Percentiles rank a stretch among this genome's conserved stretches.
phyloP scores from a whole-genome alignment of 2,888 invertebrate genomes.

The Drosophila percnosoma region DNA sequence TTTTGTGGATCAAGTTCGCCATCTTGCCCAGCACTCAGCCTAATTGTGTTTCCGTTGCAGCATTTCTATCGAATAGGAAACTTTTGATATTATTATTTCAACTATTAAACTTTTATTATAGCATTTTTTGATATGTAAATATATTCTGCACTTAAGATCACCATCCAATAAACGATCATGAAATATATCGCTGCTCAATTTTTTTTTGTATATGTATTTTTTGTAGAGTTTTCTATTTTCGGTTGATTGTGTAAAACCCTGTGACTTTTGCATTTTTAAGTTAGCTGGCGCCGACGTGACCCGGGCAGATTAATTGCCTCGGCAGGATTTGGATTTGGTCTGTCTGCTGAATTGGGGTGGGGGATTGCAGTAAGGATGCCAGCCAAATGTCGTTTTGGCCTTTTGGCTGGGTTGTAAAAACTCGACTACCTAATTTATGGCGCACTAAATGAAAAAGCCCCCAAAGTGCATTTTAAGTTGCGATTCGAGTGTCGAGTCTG shows the following conservation, averaged over 20 bases:
- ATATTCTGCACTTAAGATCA: background rate
- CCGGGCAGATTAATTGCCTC: slow-evolving; percentile 60
- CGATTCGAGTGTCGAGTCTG: slow-evolving; percentile 42
- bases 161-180: background rate
- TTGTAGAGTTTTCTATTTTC: background rate
- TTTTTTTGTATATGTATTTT: background rate
- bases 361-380: background rate
- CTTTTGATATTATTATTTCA: background rate
- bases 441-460: slow-evolving; percentile 70
- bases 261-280: slow-evolving; percentile 52
- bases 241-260: background rate
- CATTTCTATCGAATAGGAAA: slow-evolving; percentile 13
- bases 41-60: slow-evolving; percentile 63
- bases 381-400: slow-evolving; percentile 40
- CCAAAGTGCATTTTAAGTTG: slow-evolving; percentile 69
- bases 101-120: background rate
- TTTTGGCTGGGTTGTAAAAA: slow-evolving; percentile 44
- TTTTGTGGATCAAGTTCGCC: slow-evolving; percentile 46
- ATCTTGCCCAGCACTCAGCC: slow-evolving; percentile 60
- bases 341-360: slow-evolving; percentile 8
- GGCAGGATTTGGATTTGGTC: slow-evolving; percentile 37
- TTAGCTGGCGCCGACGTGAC: slow-evolving; percentile 51
- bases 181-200: background rate
- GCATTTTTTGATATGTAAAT: background rate
- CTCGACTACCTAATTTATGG: slow-evolving; percentile 65